A percentile compares a stretch with the other conserved stretches of the same genome.
These are phyloP conservation scores for Numenius phaeopus DNA, from an alignment of 2,797 vertebrate genomes.

Conservation along the genomic window DNA sequence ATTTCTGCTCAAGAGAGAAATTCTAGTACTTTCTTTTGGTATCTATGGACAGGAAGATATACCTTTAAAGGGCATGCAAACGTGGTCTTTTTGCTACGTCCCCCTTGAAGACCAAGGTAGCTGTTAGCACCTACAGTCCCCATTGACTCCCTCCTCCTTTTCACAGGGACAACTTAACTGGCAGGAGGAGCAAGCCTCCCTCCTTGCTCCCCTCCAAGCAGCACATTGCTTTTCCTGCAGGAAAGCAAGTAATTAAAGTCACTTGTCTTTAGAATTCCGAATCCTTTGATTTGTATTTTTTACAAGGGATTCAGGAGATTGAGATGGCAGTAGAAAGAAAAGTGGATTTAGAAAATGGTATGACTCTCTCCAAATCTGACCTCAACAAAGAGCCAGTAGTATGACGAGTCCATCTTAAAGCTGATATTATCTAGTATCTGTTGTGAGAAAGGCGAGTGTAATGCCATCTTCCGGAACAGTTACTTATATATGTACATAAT, in stretches of 20 bases:
- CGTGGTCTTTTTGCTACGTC: rapidly evolving
- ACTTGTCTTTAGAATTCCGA: not conserved
- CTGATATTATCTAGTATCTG: too few relatives aligned
- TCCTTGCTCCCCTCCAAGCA: not conserved
- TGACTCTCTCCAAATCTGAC: not conserved
- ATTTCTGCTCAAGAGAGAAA: not conserved
- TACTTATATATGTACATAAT: not conserved
- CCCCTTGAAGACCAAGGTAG: not conserved
- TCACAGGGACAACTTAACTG: not conserved
- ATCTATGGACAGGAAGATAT: rapidly evolving
- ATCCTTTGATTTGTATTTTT: not conserved
- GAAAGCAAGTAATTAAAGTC: not conserved
- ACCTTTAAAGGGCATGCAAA: rapidly evolving
- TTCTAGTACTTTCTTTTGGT: not conserved
- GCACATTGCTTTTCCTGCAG: not conserved
- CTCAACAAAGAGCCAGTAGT: not conserved
- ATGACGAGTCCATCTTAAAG: not conserved
- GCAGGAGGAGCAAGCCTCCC: not conserved
- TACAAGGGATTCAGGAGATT: not conserved
- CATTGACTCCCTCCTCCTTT: not conserved
- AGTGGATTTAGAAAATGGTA: not conserved
- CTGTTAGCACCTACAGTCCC: not conserved
- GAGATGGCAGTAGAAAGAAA: not conserved
- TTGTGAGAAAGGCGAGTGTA: not conserved
- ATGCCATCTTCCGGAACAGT: not conserved